Base-by-base conservation (phyloP, 2,113 vertebrate genomes). In the Calyptomena viridis region DNA sequence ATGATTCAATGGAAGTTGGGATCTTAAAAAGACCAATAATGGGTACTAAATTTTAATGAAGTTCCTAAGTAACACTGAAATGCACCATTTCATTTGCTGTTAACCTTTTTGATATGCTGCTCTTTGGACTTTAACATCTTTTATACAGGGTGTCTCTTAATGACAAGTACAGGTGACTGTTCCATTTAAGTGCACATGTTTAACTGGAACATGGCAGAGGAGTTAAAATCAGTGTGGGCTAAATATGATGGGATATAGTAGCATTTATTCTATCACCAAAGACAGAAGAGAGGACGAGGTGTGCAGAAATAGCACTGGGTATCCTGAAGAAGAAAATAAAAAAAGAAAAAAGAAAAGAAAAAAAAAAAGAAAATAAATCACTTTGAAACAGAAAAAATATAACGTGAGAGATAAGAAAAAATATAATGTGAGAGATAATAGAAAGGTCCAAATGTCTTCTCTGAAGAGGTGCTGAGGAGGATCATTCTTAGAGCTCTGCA, bases 41-140 rank as follows among this genome's bases (percentile, higher is more conserved):
- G 25, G 59, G 83, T 80, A 95, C 90, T 97, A 97, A 97, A 97
- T 97, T 98, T 97, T 97, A 97, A 98, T 97, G 94, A 95, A 96
- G 73, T 95, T 97, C 84, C 87, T 85, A 52, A 94, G 82, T 95
- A 96, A 95, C 89, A 89, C 71, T 23, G 94, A 96, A 97, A 97
- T 95, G 84, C 88, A 95, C 79, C 88, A 96, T 96, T 97, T 98
- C 72, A 88, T 96, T 95, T 97, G 90, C 63, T 1, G 1, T 98
- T 98, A 98, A 97, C 92, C 90, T 98, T 98, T 97, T 94, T 89
- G 89, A 78, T 97, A 78, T 63, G 88, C 87, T 71, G 40, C 53
- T 96, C 22, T 46, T 86, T 91, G 87, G 88, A 94, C 81, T 97
- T 97, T 92, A 97, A 94, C 82, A 91, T 95, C 56, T 82, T 90